Percentiles rank a stretch among this genome's conserved stretches.
Conservation (phyloP, 2,113 vertebrate species). For the Gymnorhina tibicen region DNA sequence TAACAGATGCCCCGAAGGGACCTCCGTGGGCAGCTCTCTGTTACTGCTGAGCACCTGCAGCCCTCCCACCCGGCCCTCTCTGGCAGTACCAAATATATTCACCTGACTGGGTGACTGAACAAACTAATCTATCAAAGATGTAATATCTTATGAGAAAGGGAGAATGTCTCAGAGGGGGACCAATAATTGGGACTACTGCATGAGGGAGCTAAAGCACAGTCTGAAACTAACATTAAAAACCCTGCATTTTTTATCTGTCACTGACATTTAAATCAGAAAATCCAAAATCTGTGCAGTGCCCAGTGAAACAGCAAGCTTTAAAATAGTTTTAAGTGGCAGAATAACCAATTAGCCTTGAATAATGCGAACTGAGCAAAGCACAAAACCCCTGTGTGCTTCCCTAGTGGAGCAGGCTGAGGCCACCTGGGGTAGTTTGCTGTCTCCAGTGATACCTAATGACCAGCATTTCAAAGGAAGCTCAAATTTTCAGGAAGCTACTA, state of each 20-base stretch:
- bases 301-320: background rate
- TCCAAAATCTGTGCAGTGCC: background rate
- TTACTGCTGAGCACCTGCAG: background rate
- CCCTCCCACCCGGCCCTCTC: background rate
- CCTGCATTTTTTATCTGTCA: background rate
- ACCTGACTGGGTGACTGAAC: background rate
- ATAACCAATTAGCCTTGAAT: conserved; percentile 24
- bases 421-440: background rate
- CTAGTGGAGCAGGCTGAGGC: background rate
- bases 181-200: background rate
- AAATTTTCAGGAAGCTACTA: background rate
- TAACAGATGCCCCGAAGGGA: background rate
- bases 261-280: conserved; percentile 10
- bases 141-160: background rate
- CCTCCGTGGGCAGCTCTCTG: background rate
- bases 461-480: background rate
- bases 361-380: background rate
- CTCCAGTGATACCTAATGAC: background rate
- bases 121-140: background rate
- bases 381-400: background rate
- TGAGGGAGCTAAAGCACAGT: background rate
- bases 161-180: background rate
- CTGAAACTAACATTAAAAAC: background rate
- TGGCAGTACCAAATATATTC: background rate
- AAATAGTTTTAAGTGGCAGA: background rate